A percentile compares a stretch with the other conserved stretches of the same genome.
These are phyloP conservation scores for Brachyhypopomus gauderio DNA, from an alignment of 2,113 vertebrate species.

Conservation along the genomic window DNA sequence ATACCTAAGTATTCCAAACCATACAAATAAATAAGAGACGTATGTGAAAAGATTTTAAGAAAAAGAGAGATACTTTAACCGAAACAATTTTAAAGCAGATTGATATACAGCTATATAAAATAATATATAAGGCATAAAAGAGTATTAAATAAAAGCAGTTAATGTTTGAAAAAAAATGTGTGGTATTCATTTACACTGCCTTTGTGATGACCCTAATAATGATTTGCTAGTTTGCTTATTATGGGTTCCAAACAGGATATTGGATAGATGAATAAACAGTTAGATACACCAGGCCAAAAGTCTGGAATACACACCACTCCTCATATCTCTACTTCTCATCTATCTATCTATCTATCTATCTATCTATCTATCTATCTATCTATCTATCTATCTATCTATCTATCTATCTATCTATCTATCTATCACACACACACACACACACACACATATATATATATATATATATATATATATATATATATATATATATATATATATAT, in stretches of 20 bases:
- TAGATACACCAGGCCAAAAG: too few species aligned
- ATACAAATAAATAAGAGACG: conserved; percentile 77
- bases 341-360: not conserved
- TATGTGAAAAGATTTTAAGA: conserved; percentile 78
- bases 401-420: too few species aligned
- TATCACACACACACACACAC: not conserved
- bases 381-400: too few species aligned
- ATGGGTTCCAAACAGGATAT: too few species aligned
- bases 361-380: too few species aligned
- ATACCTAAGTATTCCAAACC: conserved; percentile 76
- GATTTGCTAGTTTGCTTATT: too few species aligned
- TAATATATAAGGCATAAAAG: conserved; percentile 85
- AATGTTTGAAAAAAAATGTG: conserved; percentile 85
- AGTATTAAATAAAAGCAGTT: conserved; percentile 90
- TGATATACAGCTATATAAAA: conserved; percentile 80
- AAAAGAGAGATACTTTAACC: conserved; percentile 76
- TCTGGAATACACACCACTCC: too few species aligned
- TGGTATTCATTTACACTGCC: conserved; percentile 38
- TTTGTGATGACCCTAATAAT: not conserved
- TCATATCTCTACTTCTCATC: too few species aligned
- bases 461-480: too few species aligned
- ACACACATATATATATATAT: conserved; percentile 13
- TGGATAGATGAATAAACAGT: too few species aligned
- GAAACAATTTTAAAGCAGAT: conserved; percentile 85
- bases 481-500: too few species aligned